Evolutionary conservation across 2,113 vertebrate genomes (phyloP).

Genomic region (Fulmarus glacialis): DNA sequence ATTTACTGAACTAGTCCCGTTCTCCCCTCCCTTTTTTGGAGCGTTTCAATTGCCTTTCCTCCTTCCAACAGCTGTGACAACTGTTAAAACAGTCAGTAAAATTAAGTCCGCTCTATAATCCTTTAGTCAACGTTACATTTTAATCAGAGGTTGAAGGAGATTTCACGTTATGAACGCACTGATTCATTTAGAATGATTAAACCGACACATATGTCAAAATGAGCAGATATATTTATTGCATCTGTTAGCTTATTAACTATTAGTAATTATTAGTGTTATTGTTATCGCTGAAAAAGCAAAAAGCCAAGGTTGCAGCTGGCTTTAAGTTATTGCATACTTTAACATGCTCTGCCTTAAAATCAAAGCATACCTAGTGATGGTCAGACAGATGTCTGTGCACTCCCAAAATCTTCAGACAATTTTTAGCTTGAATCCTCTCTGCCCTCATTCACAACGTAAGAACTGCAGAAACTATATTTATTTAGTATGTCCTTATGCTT

Average conservation of each 20-base stretch:
- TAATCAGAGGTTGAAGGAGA: constrained; percentile 84
- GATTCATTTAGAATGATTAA: constrained; percentile 80
- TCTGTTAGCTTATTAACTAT: constrained; percentile 75
- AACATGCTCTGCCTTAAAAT: constrained; percentile 69
- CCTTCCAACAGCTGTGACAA: constrained; percentile 86
- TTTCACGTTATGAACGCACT: constrained; percentile 68
- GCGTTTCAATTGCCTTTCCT: constrained; percentile 80
- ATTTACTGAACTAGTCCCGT: constrained; percentile 51
- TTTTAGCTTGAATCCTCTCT: not conserved
- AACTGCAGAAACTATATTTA: constrained; percentile 27
- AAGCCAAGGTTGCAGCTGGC: constrained; percentile 54
- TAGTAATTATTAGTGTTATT: constrained; percentile 63
- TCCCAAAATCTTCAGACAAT: constrained; percentile 62
- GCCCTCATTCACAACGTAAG: not conserved
- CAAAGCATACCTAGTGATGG: constrained; percentile 68
- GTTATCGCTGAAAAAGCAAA: constrained; percentile 58
- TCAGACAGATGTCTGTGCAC: constrained; percentile 54
- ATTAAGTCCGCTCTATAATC: constrained; percentile 85
- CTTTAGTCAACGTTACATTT: constrained; percentile 85
- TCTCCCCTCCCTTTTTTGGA: constrained; percentile 40
- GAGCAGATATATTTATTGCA: constrained; percentile 75
- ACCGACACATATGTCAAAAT: constrained; percentile 79
- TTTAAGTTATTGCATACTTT: constrained; percentile 72
- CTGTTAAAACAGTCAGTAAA: constrained; percentile 88
- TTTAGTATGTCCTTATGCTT: not conserved